phyloP scores from a whole-genome alignment of 2,888 invertebrate genomes.

The Orchesella flavescens region DNA sequence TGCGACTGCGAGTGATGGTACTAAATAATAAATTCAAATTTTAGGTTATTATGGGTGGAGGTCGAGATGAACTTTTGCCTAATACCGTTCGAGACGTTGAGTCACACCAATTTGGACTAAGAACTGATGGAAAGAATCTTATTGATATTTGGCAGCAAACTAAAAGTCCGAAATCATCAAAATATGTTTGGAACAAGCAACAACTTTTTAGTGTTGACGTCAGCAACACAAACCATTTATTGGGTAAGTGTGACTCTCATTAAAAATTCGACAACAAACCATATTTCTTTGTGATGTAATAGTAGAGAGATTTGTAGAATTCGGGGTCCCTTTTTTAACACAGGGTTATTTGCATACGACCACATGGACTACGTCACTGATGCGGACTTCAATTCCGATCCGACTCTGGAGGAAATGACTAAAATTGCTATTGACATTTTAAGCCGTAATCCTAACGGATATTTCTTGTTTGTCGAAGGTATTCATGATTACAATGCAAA shows the following conservation, averaged over 20 bases:
- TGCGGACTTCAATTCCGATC: slow-evolving; percentile 75
- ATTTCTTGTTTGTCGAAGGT: slow-evolving; percentile 85
- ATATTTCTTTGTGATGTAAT: too few relatives aligned
- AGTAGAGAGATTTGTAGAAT: too few relatives aligned
- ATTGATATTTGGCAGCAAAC: slow-evolving; percentile 79
- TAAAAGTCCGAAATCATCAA: slow-evolving; percentile 71
- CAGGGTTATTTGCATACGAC: slow-evolving; percentile 75
- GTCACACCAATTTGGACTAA: slow-evolving; percentile 74
- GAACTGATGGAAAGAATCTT: slow-evolving; percentile 81
- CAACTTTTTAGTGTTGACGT: slow-evolving; percentile 77
- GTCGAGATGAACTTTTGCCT: slow-evolving; percentile 64
- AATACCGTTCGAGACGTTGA: slow-evolving; percentile 70
- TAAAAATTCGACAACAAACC: too few relatives aligned
- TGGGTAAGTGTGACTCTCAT: slow-evolving; percentile 74
- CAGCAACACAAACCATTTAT: slow-evolving; percentile 79
- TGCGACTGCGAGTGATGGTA: too few relatives aligned
- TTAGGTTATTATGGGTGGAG: slow-evolving; percentile 25
- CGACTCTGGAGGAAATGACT: slow-evolving; percentile 86
- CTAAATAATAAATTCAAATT: too few relatives aligned
- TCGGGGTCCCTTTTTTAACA: too few relatives aligned
- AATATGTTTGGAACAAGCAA: slow-evolving; percentile 78
- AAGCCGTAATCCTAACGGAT: slow-evolving; percentile 80
- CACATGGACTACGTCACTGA: slow-evolving; percentile 62
- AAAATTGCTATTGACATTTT: slow-evolving; percentile 83
- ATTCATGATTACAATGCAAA: slow-evolving; percentile 73